A percentile compares a stretch with the other conserved stretches of the same genome.
Conservation (phyloP, 1,140 invertebrate genomes). For the Thaumetopoea pityocampa region DNA sequence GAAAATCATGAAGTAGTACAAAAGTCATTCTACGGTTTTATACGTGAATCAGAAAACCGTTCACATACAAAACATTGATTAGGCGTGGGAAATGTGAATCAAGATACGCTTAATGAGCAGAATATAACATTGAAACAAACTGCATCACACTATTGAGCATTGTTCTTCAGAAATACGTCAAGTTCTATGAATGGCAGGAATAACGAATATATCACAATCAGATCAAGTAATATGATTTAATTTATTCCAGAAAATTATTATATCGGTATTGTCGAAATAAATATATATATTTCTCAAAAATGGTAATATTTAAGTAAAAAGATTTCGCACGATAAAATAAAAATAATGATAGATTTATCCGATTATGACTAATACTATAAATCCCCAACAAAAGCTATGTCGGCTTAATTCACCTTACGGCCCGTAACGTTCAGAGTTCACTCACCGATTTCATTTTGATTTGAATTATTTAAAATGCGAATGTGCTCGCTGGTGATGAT, state of each 20-base stretch:
- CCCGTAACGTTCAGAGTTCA: slow-evolving; percentile 16
- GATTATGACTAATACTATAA: too few species aligned
- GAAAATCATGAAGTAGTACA: neutral
- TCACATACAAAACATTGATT: slow-evolving; percentile 14
- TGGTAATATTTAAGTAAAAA: too few species aligned
- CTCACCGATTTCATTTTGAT: slow-evolving; percentile 67
- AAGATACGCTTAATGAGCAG: slow-evolving; percentile 12
- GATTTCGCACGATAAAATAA: too few species aligned
- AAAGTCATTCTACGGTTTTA: slow-evolving; percentile 1
- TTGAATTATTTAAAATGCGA: slow-evolving; percentile 26
- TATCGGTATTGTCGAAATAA: neutral
- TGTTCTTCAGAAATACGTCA: slow-evolving; percentile 9
- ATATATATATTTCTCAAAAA: too few species aligned
- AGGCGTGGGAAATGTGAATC: slow-evolving; percentile 14
- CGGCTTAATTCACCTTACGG: slow-evolving; percentile 1
- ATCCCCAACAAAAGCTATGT: too few species aligned
- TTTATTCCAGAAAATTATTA: neutral
- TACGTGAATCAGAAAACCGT: slow-evolving; percentile 4
- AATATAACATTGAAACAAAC: slow-evolving; percentile 4
- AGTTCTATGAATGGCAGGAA: neutral
- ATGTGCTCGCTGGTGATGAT: slow-evolving; percentile 37
- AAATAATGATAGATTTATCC: too few species aligned
- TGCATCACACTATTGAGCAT: slow-evolving; percentile 13
- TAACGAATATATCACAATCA: neutral
- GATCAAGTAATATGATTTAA: neutral